Evolutionary conservation across 1,140 invertebrate species (phyloP), one percentile per base, ranked within the genome.

Genomic region (Euglossa dilemma): DNA sequence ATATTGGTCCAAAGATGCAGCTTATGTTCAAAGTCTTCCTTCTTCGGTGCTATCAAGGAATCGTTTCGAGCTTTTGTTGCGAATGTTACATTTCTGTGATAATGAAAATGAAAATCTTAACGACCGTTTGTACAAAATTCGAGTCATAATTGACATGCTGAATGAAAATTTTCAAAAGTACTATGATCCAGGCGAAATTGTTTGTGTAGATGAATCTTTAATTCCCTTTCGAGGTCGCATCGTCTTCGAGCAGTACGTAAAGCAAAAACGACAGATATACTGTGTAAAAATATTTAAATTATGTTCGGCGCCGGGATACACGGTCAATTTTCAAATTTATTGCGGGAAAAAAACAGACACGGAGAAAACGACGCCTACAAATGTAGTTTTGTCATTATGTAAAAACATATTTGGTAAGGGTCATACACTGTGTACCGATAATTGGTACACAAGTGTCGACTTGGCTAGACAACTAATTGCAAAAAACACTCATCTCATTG

Each of bases 331-430:
- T 57, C 23, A 57, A 57, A 57, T 57, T 57, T n/a, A 57, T 57
- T n/a, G 9, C 9, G 90, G 91, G n/a, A n/a, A 91, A 88, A 59
- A 86, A 25, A 73, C 74, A 36, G 64, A 80, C 6, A n/a, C 66
- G 36, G 85, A 73, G 64, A 83, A 84, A 18, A 74, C 57, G 16
- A 61, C 72, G 43, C 72, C 87, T 61, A 79, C 83, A 74, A 84
- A 86, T 64, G 80, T 90, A n/a, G n/a, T n/a, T n/a, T n/a, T n/a
- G n/a, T n/a, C 81, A 71, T 83, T 91, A 16, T 80, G 54, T 61
- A 36, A 81, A 73, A 59, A 73, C 36, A 74, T 91, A 50, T 86
- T 93, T 14, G 50, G 90, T 85, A 87, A 84, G 80, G 92, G 89
- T 57, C 84, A 86, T 88, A 91, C n/a, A n/a, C n/a, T n/a, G n/a